Percentiles rank a stretch among this genome's conserved stretches.
Conservation (phyloP, 2,797 vertebrate species). For the Leptoclinus maculatus region DNA sequence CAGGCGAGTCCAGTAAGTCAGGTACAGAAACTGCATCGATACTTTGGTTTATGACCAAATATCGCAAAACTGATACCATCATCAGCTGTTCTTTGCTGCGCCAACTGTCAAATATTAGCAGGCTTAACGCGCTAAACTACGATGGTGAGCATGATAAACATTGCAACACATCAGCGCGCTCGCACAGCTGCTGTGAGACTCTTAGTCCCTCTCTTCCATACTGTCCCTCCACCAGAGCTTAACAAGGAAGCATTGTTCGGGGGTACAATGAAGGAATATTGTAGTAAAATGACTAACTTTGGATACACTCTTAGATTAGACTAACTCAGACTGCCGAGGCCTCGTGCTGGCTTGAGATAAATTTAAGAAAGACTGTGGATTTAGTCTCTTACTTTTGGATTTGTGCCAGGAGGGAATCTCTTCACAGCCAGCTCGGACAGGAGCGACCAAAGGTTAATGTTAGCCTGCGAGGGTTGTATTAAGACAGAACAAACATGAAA, state of each 20-base stretch:
- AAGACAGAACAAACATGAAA: background rate
- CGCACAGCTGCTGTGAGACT: too few species aligned
- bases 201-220: background rate
- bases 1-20: conserved; percentile 40
- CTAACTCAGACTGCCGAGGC: background rate
- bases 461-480: background rate
- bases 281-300: conserved; percentile 6
- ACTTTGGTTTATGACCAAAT: background rate
- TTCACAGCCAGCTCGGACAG: background rate
- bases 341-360: background rate
- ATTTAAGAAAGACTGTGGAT: background rate
- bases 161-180: too few species aligned
- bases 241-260: conserved; percentile 28
- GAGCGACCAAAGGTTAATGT: background rate
- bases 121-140: background rate
- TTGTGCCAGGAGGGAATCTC: background rate
- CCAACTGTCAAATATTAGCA: background rate
- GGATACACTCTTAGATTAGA: conserved; percentile 11
- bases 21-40: background rate
- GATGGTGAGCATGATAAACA: background rate
- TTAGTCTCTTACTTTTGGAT: background rate
- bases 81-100: background rate
- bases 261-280: conserved; percentile 12
- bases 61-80: background rate
- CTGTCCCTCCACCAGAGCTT: background rate